These are phyloP conservation scores for Ictalurus furcatus DNA, from an alignment of 2,113 vertebrate genomes.

Conservation along the genomic window DNA sequence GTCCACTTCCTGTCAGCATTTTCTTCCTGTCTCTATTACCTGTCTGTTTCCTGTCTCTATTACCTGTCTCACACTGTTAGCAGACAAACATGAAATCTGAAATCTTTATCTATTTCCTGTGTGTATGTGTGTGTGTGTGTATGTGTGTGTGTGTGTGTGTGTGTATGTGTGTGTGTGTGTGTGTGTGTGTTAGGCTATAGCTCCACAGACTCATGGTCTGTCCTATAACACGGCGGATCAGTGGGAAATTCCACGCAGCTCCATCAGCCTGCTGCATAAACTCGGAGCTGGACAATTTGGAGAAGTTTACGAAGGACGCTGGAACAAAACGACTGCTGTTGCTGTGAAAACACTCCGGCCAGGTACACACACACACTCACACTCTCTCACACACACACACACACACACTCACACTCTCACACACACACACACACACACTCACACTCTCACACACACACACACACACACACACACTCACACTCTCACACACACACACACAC, in stretches of 20 bases:
- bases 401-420: not conserved
- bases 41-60: too few relatives aligned
- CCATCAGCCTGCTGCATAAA: constrained; percentile 79
- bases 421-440: constrained; percentile 34
- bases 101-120: not conserved
- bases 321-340: constrained; percentile 88
- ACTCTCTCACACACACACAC: not conserved
- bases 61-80: not conserved
- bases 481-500: not conserved
- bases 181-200: constrained; percentile 54
- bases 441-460: not conserved
- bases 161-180: constrained; percentile 30
- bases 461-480: not conserved
- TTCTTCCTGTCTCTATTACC: not conserved
- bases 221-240: constrained; percentile 92
- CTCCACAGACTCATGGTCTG: constrained; percentile 74
- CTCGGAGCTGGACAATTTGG: constrained; percentile 94
- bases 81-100: not conserved
- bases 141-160: not conserved
- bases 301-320: constrained; percentile 90
- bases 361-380: constrained; percentile 70
- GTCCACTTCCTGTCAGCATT: not conserved
- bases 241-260: constrained; percentile 91
- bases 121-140: too few relatives aligned
- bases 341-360: constrained; percentile 94